phyloP scores from a whole-genome alignment of 2,113 vertebrate species.

The Ctenomys sociabilis region DNA sequence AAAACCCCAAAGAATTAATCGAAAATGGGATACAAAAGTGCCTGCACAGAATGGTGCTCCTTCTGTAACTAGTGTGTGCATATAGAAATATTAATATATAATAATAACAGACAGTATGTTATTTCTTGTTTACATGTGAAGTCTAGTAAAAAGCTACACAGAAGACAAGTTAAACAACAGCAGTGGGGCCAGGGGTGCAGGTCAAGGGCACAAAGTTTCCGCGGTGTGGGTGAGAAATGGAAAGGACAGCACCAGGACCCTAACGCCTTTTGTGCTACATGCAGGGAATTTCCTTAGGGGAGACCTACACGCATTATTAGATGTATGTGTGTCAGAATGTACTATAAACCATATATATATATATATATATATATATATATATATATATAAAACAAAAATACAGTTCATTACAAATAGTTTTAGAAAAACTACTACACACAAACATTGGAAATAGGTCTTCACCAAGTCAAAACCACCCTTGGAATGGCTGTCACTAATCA shows the following conservation, averaged over 20 bases:
- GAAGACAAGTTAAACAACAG: not conserved
- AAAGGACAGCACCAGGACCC: not conserved
- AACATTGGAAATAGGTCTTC: not conserved
- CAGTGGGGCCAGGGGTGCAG: too few species aligned
- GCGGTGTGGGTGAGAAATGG: not conserved
- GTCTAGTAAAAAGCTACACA: not conserved
- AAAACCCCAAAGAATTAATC: not conserved
- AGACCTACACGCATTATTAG: not conserved
- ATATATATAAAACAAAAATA: not conserved
- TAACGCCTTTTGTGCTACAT: not conserved
- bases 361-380: not conserved
- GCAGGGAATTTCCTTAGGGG: not conserved
- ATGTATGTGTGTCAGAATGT: not conserved
- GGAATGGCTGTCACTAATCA: too few species aligned
- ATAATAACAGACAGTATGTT: not conserved
- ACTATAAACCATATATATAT: not conserved
- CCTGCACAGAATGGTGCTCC: not conserved
- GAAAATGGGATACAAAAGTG: not conserved
- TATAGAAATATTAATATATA: not conserved
- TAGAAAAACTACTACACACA: not conserved
- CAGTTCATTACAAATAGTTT: not conserved
- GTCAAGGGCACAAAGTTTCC: not conserved
- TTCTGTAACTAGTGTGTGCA: not conserved
- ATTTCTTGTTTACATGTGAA: not conserved
- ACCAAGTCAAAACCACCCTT: not conserved